Evolutionary conservation across 2,888 invertebrate genomes (phyloP).

Genomic region (Cephus sareptanus): DNA sequence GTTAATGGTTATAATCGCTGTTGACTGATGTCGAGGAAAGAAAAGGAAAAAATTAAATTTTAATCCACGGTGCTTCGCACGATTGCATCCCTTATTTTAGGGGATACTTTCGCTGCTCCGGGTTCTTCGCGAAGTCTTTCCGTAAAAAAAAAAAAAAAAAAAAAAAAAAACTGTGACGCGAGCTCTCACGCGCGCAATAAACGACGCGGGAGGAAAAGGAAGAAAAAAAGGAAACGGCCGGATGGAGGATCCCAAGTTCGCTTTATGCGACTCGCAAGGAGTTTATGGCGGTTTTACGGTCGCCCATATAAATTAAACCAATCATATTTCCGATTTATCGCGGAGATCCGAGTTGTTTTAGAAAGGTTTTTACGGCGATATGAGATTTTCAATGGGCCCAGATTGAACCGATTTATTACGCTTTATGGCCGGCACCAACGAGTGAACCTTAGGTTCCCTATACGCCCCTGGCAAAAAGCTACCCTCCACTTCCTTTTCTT

Average conservation of each 20-base stretch:
- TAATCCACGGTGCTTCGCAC: not conserved
- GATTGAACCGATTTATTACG: slow-evolving; percentile 21
- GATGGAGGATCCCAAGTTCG: slow-evolving; percentile 1
- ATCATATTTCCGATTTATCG: slow-evolving; percentile 21
- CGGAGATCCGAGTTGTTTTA: slow-evolving; percentile 21
- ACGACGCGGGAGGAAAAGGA: slow-evolving; percentile 14
- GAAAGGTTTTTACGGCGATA: slow-evolving; percentile 21
- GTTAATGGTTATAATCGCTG: not conserved
- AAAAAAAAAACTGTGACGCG: not conserved
- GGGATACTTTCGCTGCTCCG: not conserved
- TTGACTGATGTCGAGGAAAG: not conserved
- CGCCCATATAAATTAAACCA: slow-evolving; percentile 19
- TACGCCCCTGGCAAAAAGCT: not conserved
- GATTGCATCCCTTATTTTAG: not conserved
- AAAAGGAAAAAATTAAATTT: too few species aligned
- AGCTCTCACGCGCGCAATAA: not conserved
- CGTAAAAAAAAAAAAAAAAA: not conserved
- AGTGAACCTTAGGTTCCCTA: not conserved
- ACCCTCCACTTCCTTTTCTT: not conserved
- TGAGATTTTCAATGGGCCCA: slow-evolving; percentile 21
- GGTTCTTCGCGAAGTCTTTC: not conserved
- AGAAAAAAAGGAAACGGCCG: slow-evolving; percentile 3
- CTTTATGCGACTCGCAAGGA: slow-evolving; percentile 10
- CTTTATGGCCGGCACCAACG: slow-evolving; percentile 15
- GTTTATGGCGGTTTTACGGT: slow-evolving; percentile 21